These are phyloP conservation scores for Rhynchomys soricoides DNA, from an alignment of 2,113 vertebrate genomes.

Conservation along the genomic window DNA sequence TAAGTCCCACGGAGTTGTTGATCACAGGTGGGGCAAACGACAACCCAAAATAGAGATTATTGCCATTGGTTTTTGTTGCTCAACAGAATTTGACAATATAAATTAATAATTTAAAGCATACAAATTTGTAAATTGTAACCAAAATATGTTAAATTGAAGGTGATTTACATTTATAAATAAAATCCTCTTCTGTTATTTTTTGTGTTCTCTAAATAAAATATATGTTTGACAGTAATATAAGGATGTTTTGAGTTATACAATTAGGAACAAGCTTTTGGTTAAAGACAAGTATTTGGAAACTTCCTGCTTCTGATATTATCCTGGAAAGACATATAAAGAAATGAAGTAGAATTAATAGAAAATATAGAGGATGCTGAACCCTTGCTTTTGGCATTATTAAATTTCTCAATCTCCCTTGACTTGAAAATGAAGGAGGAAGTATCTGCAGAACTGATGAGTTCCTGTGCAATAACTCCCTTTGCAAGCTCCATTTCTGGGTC, in stretches of 20 bases:
- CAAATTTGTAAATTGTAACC: not conserved
- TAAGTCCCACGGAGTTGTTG: not conserved
- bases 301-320: not conserved
- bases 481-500: conserved; percentile 96
- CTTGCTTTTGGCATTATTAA: not conserved
- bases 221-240: not conserved
- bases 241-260: not conserved
- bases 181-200: not conserved
- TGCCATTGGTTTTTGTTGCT: not conserved
- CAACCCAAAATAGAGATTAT: not conserved
- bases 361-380: not conserved
- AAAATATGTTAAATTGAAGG: not conserved
- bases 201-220: conserved; percentile 3
- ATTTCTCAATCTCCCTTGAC: not conserved
- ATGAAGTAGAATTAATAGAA: not conserved
- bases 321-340: not conserved
- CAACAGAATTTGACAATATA: not conserved
- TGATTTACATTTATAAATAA: not conserved
- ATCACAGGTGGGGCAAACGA: rapidly evolving
- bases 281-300: not conserved
- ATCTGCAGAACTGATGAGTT: conserved; percentile 97
- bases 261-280: not conserved
- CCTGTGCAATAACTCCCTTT: conserved; percentile 97
- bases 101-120: not conserved
- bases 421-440: conserved; percentile 85